Evolutionary conservation across 2,797 vertebrate genomes (phyloP).

Genomic region (Salarias fasciatus): DNA sequence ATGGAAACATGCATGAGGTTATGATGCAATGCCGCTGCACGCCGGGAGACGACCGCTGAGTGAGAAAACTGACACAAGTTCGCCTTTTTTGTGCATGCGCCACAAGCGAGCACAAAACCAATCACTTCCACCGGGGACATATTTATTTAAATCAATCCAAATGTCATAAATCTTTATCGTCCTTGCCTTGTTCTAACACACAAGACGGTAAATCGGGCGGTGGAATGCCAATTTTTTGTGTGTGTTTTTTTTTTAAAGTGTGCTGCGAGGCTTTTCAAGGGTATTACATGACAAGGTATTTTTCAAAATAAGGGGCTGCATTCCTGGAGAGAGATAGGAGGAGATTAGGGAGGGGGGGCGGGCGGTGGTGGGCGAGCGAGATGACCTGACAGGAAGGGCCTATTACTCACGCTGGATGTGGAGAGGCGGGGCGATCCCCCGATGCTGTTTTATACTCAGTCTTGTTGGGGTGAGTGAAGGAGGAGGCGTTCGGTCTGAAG

Average conservation of each 20-base stretch:
- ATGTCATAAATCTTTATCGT: slow-evolving; percentile 66
- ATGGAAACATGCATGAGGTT: slow-evolving; percentile 74
- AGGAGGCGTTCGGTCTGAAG: not conserved
- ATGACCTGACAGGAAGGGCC: slow-evolving; percentile 66
- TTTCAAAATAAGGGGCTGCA: slow-evolving; percentile 80
- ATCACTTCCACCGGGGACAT: slow-evolving; percentile 38
- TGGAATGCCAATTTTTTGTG: slow-evolving; percentile 67
- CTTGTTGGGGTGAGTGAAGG: not conserved
- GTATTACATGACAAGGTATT: slow-evolving; percentile 83
- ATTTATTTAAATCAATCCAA: slow-evolving; percentile 69
- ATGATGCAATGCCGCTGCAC: slow-evolving; percentile 72
- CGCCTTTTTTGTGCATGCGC: slow-evolving; percentile 46
- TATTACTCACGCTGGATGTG: slow-evolving; percentile 59
- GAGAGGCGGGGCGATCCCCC: slow-evolving; percentile 43
- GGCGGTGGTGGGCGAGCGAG: slow-evolving; percentile 47
- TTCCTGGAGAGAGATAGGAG: slow-evolving; percentile 81
- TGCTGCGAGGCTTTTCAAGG: slow-evolving; percentile 74
- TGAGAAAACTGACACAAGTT: slow-evolving; percentile 45
- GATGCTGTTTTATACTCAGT: slow-evolving; percentile 36
- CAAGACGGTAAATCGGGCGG: slow-evolving; percentile 68
- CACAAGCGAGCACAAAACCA: slow-evolving; percentile 43
- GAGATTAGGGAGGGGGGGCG: slow-evolving; percentile 71
- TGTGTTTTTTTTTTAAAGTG: slow-evolving; percentile 28
- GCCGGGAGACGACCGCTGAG: slow-evolving; percentile 59
- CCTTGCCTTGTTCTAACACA: slow-evolving; percentile 67